These are phyloP conservation scores for Drosophila ficusphila DNA, from an alignment of 1,140 invertebrate species.

Conservation along the genomic window DNA sequence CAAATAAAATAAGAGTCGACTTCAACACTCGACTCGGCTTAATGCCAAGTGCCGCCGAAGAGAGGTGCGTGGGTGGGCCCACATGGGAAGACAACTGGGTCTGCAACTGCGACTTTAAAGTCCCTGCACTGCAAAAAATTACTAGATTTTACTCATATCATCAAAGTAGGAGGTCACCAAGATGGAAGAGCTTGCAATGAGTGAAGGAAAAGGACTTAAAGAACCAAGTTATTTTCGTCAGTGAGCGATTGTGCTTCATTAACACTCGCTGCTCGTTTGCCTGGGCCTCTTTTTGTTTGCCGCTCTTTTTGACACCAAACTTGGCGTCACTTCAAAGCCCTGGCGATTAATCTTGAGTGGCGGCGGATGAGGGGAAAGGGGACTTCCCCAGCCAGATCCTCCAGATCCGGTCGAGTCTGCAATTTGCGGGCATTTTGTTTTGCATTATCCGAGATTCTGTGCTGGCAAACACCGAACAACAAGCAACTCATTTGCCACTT, in stretches of 20 bases:
- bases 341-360: constrained; percentile 63
- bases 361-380: background rate
- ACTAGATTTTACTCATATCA: no score
- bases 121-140: background rate
- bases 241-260: constrained; percentile 52
- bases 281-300: constrained; percentile 43
- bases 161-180: no score
- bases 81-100: constrained; percentile 21
- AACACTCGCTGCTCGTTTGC: constrained; percentile 46
- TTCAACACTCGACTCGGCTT: constrained; percentile 40
- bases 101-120: constrained; percentile 2
- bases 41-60: constrained; percentile 40
- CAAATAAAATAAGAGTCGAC: constrained; percentile 29
- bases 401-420: constrained; percentile 47
- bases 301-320: constrained; percentile 54
- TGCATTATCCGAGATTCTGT: constrained; percentile 48
- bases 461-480: constrained; percentile 20
- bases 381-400: constrained; percentile 11
- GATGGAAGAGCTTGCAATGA: no score
- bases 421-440: constrained; percentile 67
- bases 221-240: no score
- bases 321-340: constrained; percentile 55
- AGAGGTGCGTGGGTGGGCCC: constrained; percentile 39
- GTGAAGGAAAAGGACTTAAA: no score
- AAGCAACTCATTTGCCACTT: constrained; percentile 60